These are phyloP conservation scores for Cheilosia pagana DNA, from an alignment of 2,888 invertebrate genomes.

Conservation along the genomic window DNA sequence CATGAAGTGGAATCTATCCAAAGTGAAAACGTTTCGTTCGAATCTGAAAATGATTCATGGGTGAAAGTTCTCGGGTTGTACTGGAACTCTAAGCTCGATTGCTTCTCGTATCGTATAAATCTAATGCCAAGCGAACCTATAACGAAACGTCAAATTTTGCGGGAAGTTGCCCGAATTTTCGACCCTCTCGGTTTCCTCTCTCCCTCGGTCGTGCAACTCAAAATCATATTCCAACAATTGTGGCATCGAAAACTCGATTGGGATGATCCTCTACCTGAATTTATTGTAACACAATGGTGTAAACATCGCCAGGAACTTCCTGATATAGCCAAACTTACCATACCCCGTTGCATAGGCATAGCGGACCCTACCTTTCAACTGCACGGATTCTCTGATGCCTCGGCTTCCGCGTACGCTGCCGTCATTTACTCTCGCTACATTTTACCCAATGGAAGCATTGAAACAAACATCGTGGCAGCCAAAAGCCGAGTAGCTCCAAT, in stretches of 20 bases:
- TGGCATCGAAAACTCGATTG: conserved; percentile 1
- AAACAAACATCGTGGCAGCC: conserved; percentile 33
- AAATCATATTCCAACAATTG: conserved; percentile 58
- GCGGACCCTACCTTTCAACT: conserved; percentile 14
- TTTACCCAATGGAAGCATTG: conserved; percentile 15
- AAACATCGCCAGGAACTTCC: too few species aligned
- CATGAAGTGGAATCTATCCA: conserved; percentile 52
- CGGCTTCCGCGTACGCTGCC: conserved; percentile 28
- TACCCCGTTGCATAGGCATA: conserved; percentile 26
- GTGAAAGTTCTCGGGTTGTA: conserved; percentile 61
- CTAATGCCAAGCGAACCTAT: conserved; percentile 1
- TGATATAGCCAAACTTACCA: conserved; percentile 29
- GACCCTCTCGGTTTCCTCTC: conserved; percentile 67
- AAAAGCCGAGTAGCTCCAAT: conserved; percentile 33
- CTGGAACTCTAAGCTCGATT: conserved; percentile 48
- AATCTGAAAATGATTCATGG: conserved; percentile 6
- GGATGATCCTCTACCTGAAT: conserved; percentile 57
- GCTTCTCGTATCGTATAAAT: too few species aligned
- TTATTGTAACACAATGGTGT: not conserved
- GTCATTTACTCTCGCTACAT: conserved; percentile 23
- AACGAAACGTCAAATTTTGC: conserved; percentile 38
- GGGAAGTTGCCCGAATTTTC: conserved; percentile 44
- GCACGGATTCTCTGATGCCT: conserved; percentile 57
- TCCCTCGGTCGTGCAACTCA: conserved; percentile 61
- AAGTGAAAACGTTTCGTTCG: conserved; percentile 8